Conservation (phyloP, 1,140 invertebrate genomes). For the Phortica variegata region DNA sequence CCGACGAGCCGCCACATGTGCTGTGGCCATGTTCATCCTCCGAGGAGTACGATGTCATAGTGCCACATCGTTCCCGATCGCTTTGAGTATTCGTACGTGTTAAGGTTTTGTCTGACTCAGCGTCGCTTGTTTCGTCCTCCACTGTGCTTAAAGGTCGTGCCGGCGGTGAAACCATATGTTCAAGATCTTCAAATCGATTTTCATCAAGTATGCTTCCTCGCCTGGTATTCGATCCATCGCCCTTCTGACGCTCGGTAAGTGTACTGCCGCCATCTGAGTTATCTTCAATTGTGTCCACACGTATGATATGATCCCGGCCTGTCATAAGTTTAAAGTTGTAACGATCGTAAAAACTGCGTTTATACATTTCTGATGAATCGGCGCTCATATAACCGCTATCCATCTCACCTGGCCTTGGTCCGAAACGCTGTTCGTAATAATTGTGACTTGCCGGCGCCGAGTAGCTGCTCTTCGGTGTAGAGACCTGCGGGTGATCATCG, state of each 20-base stretch:
- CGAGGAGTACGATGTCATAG: slow-evolving; percentile 37
- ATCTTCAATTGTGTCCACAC: slow-evolving; percentile 52
- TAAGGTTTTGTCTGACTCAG: slow-evolving; percentile 47
- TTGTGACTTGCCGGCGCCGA: slow-evolving; percentile 30
- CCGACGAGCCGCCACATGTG: slow-evolving; percentile 50
- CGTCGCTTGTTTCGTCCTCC: slow-evolving; percentile 30
- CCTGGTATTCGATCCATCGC: slow-evolving; percentile 7
- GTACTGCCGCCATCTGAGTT: slow-evolving; percentile 39
- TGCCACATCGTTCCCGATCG: slow-evolving; percentile 31
- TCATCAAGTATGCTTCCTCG: slow-evolving; percentile 17
- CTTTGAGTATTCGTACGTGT: slow-evolving; percentile 32
- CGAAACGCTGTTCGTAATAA: slow-evolving; percentile 50
- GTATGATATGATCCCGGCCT: slow-evolving; percentile 41
- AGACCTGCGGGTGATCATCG: slow-evolving; percentile 31
- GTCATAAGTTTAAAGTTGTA: slow-evolving; percentile 51
- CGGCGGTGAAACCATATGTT: slow-evolving; percentile 43
- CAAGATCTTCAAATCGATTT: slow-evolving; percentile 45
- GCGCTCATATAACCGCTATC: slow-evolving; percentile 78
- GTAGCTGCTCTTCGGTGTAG: slow-evolving; percentile 22
- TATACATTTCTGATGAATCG: slow-evolving; percentile 64
- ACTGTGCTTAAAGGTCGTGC: slow-evolving; percentile 6
- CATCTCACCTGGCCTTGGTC: slow-evolving; percentile 26
- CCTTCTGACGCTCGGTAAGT: slow-evolving; percentile 17
- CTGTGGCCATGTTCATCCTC: slow-evolving; percentile 40
- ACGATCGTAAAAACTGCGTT: slow-evolving; percentile 50